These are phyloP conservation scores for Autographa gamma DNA, from an alignment of 2,888 invertebrate genomes.

Conservation along the genomic window DNA sequence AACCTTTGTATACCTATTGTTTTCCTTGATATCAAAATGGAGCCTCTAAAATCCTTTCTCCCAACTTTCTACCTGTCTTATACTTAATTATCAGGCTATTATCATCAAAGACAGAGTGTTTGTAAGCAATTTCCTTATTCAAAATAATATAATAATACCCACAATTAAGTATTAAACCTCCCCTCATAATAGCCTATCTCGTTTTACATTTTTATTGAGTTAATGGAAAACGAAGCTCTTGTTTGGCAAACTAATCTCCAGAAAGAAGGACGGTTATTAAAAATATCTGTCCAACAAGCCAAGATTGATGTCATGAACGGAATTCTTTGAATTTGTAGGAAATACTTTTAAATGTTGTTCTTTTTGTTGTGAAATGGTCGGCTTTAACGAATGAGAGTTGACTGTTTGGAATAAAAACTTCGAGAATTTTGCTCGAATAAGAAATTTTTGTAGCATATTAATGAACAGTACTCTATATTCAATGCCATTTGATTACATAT, in stretches of 20 bases:
- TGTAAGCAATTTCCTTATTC: constrained; percentile 13
- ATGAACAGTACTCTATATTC: too few species aligned
- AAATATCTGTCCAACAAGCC: constrained; percentile 53
- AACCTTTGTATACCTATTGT: not conserved
- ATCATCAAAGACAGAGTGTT: constrained; percentile 16
- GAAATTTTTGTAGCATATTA: not conserved
- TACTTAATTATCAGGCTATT: constrained; percentile 29
- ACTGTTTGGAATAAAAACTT: not conserved
- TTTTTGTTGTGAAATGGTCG: constrained; percentile 7
- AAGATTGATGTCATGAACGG: constrained; percentile 53
- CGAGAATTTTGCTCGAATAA: not conserved
- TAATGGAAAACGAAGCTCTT: constrained; percentile 51
- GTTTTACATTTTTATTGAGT: constrained; percentile 49
- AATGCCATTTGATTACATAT: too few species aligned
- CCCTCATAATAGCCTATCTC: constrained; percentile 41
- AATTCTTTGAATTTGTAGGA: constrained; percentile 20
- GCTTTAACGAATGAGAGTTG: not conserved
- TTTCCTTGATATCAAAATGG: constrained; percentile 6
- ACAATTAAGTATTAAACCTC: constrained; percentile 39
- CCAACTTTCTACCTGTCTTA: constrained; percentile 14
- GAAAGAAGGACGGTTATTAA: constrained; percentile 41
- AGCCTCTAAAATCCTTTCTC: not conserved
- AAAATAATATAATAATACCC: constrained; percentile 38
- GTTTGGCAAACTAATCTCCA: constrained; percentile 41
- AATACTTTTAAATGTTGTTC: constrained; percentile 22